Evolutionary conservation across 1,140 invertebrate genomes (phyloP), one percentile per base, ranked within the genome.

Genomic region (Drosophila pallidifrons): DNA sequence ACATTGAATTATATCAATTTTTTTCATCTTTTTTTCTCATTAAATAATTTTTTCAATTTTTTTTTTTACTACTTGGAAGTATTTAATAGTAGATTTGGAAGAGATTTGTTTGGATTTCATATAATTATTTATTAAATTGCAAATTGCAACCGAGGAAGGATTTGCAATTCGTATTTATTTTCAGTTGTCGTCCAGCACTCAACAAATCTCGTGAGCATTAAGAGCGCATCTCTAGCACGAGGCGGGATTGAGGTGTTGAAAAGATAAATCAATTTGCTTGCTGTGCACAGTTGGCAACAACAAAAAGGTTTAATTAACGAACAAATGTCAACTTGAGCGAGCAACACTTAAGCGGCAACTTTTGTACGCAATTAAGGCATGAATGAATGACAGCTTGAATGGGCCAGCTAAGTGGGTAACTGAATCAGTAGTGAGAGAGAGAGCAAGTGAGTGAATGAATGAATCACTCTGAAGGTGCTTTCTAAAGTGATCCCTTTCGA

Each of bases 281-380:
- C 79, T 81, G 66, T 75, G 85, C 85, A 81, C 83, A 87, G 83
- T 88, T 80, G 80, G 61, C 70, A 80, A 58, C 85, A 88, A 88
- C 85, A 89, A 89, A 87, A 89, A 89, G 86, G 81, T 89, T 89
- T 89, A 89, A 89, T 89, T 89, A 89, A 89, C 85, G 85, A 89
- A 89, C 85, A 89, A 89, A 89, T 89, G 85, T 89, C 85, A 89
- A 79, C 85, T 79, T 77, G 66, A 79, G 75, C 55, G 68, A 68
- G 73, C 76, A 83, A 86, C 83, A 74, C 74, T 79, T 79, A 76
- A 77, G 77, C 78, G 72, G 71, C 75, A 81, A 89, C 85, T 88
- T 88, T 83, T 85, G 85, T 85, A 72, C 81, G 85, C 83, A 88
- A 88, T 88, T 89, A 88, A 88, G 85, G 52, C 74, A 70, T 72